These are phyloP conservation scores for Clarias gariepinus DNA, from an alignment of 2,113 vertebrate genomes.

Conservation along the genomic window DNA sequence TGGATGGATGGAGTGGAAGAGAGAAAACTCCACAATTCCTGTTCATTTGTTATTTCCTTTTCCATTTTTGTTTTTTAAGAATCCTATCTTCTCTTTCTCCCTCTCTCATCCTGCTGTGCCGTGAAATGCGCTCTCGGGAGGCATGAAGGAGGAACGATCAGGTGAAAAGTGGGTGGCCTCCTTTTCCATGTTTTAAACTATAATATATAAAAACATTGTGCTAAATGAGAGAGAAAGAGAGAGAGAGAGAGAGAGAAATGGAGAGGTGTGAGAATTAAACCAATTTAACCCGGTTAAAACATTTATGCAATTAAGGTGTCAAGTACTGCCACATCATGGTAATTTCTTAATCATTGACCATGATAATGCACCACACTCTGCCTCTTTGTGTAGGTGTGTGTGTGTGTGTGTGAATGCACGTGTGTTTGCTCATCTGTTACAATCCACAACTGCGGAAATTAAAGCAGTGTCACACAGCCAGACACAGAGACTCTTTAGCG, in stretches of 20 bases:
- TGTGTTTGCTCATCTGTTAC: neutral
- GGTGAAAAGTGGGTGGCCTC: constrained; percentile 14
- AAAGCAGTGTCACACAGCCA: constrained; percentile 8
- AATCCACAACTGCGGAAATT: neutral
- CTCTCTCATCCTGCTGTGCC: neutral
- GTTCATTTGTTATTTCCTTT: neutral
- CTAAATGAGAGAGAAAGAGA: constrained; percentile 3
- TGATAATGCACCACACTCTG: constrained; percentile 4
- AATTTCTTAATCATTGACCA: constrained; percentile 8
- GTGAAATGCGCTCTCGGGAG: constrained; percentile 5
- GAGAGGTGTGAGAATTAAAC: neutral
- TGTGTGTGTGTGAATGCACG: neutral
- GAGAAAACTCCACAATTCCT: too few species aligned
- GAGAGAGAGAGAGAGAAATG: neutral
- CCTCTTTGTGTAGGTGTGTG: neutral
- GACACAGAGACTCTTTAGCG: neutral
- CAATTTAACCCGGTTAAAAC: constrained; percentile 27
- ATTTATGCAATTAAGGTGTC: constrained; percentile 13
- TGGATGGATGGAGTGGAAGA: too few species aligned
- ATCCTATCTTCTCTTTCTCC: neutral
- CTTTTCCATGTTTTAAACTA: constrained; percentile 22
- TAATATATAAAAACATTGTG: neutral
- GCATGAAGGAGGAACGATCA: constrained; percentile 13
- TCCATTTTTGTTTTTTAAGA: neutral
- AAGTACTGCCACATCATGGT: neutral